Conservation (phyloP, 2,113 vertebrate genomes). For the Ascaphus truei region DNA sequence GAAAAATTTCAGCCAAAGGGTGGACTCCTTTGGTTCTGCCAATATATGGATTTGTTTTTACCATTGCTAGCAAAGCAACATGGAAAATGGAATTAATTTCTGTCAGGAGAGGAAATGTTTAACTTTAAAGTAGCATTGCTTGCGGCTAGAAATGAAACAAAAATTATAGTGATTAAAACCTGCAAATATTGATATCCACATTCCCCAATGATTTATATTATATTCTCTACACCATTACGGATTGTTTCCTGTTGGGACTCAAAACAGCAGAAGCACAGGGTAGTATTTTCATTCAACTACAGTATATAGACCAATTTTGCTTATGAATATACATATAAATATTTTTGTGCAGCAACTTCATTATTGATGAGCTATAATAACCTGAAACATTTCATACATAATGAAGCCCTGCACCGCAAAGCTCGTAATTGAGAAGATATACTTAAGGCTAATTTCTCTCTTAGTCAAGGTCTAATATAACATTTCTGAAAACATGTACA, state of each 20-base stretch:
- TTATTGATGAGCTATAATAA: too few species aligned
- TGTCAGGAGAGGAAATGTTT: slow-evolving; percentile 3
- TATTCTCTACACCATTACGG: background rate
- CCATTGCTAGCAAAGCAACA: slow-evolving; percentile 11
- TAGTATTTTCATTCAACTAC: background rate
- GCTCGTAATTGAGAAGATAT: too few species aligned
- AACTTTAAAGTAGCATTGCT: background rate
- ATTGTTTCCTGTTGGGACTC: background rate
- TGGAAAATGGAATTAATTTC: slow-evolving; percentile 10
- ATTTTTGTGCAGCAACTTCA: too few species aligned
- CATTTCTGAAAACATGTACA: too few species aligned
- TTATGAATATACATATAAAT: too few species aligned
- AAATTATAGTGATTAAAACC: too few species aligned
- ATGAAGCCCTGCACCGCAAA: too few species aligned
- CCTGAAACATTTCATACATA: too few species aligned
- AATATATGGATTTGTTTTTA: slow-evolving; percentile 15
- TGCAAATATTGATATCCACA: background rate
- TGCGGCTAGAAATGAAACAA: too few species aligned
- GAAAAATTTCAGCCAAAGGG: slow-evolving; percentile 10
- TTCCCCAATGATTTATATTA: background rate
- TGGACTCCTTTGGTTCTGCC: background rate
- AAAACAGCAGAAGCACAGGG: background rate
- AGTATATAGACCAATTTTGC: background rate
- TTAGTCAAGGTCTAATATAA: too few species aligned
- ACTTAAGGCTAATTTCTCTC: too few species aligned